Percentiles rank a stretch among this genome's conserved stretches.
These are phyloP conservation scores for Moxostoma hubbsi DNA, from an alignment of 2,797 vertebrate species.

Conservation along the genomic window DNA sequence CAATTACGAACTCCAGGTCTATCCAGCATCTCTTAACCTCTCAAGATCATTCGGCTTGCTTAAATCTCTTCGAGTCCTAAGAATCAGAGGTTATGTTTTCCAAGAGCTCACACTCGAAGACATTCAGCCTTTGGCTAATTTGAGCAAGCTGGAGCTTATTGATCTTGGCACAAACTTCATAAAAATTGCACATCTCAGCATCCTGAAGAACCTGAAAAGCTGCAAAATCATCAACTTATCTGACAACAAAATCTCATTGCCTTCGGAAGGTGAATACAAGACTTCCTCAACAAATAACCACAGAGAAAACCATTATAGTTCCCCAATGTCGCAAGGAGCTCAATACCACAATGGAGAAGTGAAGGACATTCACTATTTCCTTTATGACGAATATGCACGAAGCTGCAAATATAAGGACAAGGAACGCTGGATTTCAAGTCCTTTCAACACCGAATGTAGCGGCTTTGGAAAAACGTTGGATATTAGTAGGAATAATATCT, in stretches of 20 bases:
- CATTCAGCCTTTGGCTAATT: conserved; percentile 75
- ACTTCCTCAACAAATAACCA: conserved; percentile 11
- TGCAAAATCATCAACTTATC: conserved; percentile 88
- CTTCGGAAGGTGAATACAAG: conserved; percentile 72
- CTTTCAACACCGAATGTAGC: conserved; percentile 79
- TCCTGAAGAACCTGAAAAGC: conserved; percentile 80
- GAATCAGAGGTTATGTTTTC: conserved; percentile 89
- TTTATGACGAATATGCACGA: conserved; percentile 86
- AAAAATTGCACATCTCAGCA: conserved; percentile 83
- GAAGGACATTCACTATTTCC: conserved; percentile 89
- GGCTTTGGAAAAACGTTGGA: conserved; percentile 86
- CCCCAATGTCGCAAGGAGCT: conserved; percentile 69
- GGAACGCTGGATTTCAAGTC: conserved; percentile 74
- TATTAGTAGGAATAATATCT: conserved; percentile 93
- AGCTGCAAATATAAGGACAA: conserved; percentile 89
- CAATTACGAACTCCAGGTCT: conserved; percentile 87
- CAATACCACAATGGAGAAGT: conserved; percentile 70
- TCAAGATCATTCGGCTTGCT: conserved; percentile 79
- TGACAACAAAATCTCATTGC: conserved; percentile 93
- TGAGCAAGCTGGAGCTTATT: conserved; percentile 83
- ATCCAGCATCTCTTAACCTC: conserved; percentile 79
- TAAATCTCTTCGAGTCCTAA: conserved; percentile 79
- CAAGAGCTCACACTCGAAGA: conserved; percentile 78
- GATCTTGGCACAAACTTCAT: conserved; percentile 97
- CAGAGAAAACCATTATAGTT: conserved; percentile 51